Base-by-base conservation (phyloP, 2,797 vertebrate species). In the Passerculus sandwichensis region DNA sequence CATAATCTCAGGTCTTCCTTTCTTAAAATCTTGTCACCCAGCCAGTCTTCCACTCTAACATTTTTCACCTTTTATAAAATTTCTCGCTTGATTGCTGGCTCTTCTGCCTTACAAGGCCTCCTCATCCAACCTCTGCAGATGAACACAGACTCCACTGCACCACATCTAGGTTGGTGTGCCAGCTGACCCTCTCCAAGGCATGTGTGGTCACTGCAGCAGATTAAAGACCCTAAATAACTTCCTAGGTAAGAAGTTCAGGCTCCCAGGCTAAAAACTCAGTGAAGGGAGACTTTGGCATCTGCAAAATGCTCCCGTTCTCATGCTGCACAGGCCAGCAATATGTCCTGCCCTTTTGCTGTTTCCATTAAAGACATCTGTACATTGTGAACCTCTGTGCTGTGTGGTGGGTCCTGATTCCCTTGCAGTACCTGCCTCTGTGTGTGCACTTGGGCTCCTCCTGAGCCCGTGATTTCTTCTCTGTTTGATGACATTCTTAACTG, bases 281-380 rank as follows among this genome's bases (percentile, higher is more conserved):
- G 57, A 29, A 53, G 23, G 38, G 9, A 82, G 6, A 23, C 17
- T 56, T 74, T 0, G 1, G 9, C 32, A 72, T 27, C 23, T 50
- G 26, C 23, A 38, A 66, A 84, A 30, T 2, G 0, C 10, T 84
- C 21, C 29, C 1, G 0, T 65, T 69, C 47, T 48, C 36, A 61
- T 0, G 0, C 17, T 83, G 14, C 3, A 1, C 2, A 5, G 23
- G 32, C 32, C 40, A 70, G n/a, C 5, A 48, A 7, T 10, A 32
- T n/a, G 57, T 74, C 29, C 54, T 65, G 13, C 40, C n/a, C 21
- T 77, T 88, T 50, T 65, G 11, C 48, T 54, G 11, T n/a, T 90
- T 65, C 51, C 32, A 19, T 69, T 40, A 61, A 61, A 76, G 7
- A 11, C 20, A 19, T 26, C 45, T 56, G 8, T 61, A 32, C 6